Conservation (phyloP, 2,888 invertebrate genomes). For the Rotaria magnacalcarata region DNA sequence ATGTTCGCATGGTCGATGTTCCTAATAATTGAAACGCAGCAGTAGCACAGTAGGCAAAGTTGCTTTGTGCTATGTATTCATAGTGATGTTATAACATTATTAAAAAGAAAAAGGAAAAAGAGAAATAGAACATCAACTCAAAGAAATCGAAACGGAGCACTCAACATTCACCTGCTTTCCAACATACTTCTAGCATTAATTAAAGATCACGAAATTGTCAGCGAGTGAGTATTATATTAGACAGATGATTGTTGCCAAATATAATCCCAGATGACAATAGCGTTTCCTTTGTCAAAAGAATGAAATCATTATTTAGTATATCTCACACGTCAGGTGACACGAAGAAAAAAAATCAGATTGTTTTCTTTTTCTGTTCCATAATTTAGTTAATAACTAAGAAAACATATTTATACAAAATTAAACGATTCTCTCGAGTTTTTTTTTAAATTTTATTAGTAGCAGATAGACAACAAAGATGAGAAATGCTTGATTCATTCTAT, state of each 20-base stretch:
- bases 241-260: background rate
- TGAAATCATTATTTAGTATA: too few species aligned
- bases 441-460: background rate
- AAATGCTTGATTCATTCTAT: background rate
- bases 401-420: background rate
- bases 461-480: background rate
- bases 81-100: background rate
- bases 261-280: too few species aligned
- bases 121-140: background rate
- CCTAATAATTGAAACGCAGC: background rate
- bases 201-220: background rate
- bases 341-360: background rate
- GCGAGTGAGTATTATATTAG: background rate
- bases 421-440: background rate
- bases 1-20: background rate
- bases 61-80: background rate
- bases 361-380: background rate
- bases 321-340: too few species aligned
- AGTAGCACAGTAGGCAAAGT: background rate
- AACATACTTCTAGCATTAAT: background rate
- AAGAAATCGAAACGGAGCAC: background rate
- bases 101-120: too few species aligned
- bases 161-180: background rate
- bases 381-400: background rate
- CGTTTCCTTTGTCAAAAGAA: too few species aligned